Conservation (phyloP, 2,797 vertebrate species). For the Glyptemys insculpta region DNA sequence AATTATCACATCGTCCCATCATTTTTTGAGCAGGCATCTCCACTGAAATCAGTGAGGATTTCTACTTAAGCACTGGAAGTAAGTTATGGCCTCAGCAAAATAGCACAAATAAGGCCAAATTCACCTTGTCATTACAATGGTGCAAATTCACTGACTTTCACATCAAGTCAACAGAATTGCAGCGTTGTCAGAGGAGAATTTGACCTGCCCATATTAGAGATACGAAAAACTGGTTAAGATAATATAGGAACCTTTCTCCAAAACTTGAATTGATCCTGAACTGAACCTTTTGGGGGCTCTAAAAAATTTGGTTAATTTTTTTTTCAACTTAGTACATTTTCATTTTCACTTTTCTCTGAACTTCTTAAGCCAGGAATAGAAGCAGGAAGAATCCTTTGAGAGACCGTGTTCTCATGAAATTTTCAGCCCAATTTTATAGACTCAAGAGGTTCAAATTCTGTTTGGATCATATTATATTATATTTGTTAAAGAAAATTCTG, state of each 20-base stretch:
- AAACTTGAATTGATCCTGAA: slow-evolving; percentile 54
- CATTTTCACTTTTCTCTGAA: slow-evolving; percentile 47
- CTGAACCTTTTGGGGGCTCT: slow-evolving; percentile 19
- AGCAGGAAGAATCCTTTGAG: slow-evolving; percentile 65
- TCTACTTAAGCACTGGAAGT: not conserved
- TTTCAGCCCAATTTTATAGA: slow-evolving; percentile 57
- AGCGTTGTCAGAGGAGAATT: not conserved
- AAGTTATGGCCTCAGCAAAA: not conserved
- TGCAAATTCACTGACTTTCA: not conserved
- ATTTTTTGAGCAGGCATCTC: not conserved
- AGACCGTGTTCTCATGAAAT: slow-evolving; percentile 52
- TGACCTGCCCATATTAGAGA: not conserved
- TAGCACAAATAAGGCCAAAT: not conserved
- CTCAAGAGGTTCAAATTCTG: not conserved
- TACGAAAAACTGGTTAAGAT: not conserved
- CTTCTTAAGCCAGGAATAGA: slow-evolving; percentile 49
- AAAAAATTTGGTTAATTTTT: slow-evolving; percentile 56
- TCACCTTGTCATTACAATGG: not conserved
- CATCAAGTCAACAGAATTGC: not conserved
- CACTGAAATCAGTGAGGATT: not conserved
- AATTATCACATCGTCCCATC: not conserved
- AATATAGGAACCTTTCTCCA: not conserved
- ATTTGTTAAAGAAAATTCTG: not conserved
- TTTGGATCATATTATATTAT: not conserved
- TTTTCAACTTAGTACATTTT: slow-evolving; percentile 61